A percentile compares a stretch with the other conserved stretches of the same genome.
Conservation (phyloP, 1,140 invertebrate genomes). For the Macrobrachium rosenbergii region DNA sequence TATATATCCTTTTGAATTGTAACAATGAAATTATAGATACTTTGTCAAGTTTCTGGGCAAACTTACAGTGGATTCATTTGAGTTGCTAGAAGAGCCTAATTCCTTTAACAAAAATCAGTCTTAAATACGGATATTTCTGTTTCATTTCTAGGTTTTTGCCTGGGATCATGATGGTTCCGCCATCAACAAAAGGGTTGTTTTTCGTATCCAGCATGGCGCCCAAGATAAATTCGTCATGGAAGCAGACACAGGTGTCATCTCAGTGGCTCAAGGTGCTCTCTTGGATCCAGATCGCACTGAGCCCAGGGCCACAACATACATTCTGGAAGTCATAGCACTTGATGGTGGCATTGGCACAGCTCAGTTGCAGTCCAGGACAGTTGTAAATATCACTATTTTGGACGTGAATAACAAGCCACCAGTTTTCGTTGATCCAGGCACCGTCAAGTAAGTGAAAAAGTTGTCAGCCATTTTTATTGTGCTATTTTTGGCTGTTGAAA, state of each 20-base stretch:
- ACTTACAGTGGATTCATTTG: background rate
- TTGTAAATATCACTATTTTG: constrained; percentile 86
- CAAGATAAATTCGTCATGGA: constrained; percentile 94
- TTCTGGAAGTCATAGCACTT: constrained; percentile 78
- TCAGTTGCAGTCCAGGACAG: constrained; percentile 72
- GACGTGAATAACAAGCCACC: constrained; percentile 95
- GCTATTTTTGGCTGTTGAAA: background rate
- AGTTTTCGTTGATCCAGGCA: constrained; percentile 78
- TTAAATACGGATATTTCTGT: background rate
- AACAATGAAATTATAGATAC: too few relatives aligned
- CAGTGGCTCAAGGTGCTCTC: constrained; percentile 86
- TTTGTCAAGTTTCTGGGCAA: too few relatives aligned
- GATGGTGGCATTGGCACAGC: constrained; percentile 89
- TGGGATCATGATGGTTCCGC: constrained; percentile 87
- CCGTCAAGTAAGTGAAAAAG: constrained; percentile 75
- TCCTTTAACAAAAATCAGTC: background rate
- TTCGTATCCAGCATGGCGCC: constrained; percentile 88
- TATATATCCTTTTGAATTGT: too few relatives aligned
- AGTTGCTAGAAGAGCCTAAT: too few relatives aligned
- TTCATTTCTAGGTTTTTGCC: constrained; percentile 77
- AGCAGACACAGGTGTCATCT: constrained; percentile 83
- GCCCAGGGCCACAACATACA: constrained; percentile 76
- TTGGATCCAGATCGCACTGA: constrained; percentile 91
- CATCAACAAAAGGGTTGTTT: constrained; percentile 88
- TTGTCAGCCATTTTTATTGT: background rate